phyloP scores from a whole-genome alignment of 2,888 invertebrate species.

The Melinaea marsaeus region DNA sequence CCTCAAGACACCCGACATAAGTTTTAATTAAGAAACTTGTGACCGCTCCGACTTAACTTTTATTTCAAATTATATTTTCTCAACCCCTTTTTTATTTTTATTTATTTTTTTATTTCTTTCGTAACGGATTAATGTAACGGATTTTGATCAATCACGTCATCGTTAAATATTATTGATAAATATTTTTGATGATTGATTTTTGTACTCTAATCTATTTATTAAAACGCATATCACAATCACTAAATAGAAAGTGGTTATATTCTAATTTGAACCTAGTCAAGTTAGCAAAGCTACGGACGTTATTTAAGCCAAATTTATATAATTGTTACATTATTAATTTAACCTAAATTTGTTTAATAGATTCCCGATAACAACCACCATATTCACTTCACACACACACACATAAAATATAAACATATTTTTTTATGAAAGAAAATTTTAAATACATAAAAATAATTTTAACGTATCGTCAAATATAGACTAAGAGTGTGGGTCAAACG shows the following conservation, averaged over 20 bases:
- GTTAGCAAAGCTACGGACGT: too few species aligned
- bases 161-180: neutral
- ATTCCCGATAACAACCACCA: too few species aligned
- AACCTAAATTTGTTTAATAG: too few species aligned
- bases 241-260: too few species aligned
- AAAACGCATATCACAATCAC: neutral
- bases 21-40: constrained; percentile 80
- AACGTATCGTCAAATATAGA: too few species aligned
- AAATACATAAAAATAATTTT: too few species aligned
- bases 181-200: neutral
- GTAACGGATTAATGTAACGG: constrained; percentile 50
- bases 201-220: neutral
- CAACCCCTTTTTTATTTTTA: constrained; percentile 64
- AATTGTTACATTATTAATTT: too few species aligned
- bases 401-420: too few species aligned
- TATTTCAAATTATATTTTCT: constrained; percentile 77
- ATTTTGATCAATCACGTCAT: constrained; percentile 38
- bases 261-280: too few species aligned
- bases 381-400: too few species aligned
- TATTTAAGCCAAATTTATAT: too few species aligned
- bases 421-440: too few species aligned
- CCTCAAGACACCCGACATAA: constrained; percentile 71
- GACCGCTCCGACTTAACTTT: constrained; percentile 72
- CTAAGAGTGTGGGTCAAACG: neutral
- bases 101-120: constrained; percentile 22